Conservation (phyloP, 2,113 vertebrate species). For the Albula goreensis region DNA sequence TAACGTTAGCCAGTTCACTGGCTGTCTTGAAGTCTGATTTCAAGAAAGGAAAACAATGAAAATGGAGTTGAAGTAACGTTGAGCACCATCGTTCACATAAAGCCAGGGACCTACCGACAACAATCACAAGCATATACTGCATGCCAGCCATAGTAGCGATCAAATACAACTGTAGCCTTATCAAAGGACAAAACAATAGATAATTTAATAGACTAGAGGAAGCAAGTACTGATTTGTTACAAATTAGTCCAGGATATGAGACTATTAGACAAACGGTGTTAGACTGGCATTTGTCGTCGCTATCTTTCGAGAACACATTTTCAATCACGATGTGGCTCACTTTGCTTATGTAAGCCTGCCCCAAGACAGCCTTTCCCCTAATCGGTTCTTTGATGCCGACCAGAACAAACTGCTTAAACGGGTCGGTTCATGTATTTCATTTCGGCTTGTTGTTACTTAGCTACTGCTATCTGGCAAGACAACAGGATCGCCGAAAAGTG, state of each 20-base stretch:
- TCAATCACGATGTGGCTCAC: constrained; percentile 34
- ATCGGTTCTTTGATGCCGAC: constrained; percentile 38
- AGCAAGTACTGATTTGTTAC: constrained; percentile 15
- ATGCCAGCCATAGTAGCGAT: background rate
- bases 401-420: constrained; percentile 21
- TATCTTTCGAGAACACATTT: constrained; percentile 18
- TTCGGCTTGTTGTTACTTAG: constrained; percentile 8
- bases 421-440: constrained; percentile 32
- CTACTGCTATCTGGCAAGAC: background rate
- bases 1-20: background rate
- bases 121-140: background rate
- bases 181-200: constrained; percentile 5
- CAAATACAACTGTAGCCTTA: background rate
- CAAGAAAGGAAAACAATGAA: background rate
- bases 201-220: background rate
- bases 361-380: constrained; percentile 29
- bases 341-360: constrained; percentile 48
- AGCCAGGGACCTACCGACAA: background rate
- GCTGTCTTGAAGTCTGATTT: background rate
- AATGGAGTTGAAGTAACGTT: background rate
- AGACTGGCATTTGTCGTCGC: background rate
- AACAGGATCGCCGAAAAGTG: background rate
- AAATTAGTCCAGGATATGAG: background rate
- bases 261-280: background rate
- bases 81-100: background rate